phyloP scores from a whole-genome alignment of 2,113 vertebrate genomes.

The Crocuta crocuta region DNA sequence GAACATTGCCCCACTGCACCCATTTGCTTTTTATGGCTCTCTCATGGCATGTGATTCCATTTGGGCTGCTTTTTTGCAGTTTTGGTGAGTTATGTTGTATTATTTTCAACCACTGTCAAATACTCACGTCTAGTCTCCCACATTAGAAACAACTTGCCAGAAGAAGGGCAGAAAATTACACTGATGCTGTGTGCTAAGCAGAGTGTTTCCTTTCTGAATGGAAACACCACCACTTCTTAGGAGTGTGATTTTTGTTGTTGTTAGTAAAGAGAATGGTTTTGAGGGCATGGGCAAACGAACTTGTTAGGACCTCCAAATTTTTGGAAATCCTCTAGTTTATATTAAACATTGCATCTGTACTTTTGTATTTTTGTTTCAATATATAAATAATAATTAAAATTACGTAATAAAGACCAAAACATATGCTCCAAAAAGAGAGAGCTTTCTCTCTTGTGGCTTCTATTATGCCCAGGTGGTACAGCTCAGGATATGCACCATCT shows the following conservation, averaged over 20 bases:
- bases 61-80: neutral
- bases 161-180: neutral
- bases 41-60: neutral
- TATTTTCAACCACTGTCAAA: neutral
- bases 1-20: accelerated
- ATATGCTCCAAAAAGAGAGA: neutral
- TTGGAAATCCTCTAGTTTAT: neutral
- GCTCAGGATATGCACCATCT: neutral
- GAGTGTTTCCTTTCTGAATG: neutral
- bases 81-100: neutral
- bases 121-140: neutral
- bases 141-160: neutral
- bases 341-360: neutral
- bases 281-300: neutral
- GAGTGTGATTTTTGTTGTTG: neutral
- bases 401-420: neutral
- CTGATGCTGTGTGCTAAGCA: neutral
- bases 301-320: neutral
- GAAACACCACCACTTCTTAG: neutral
- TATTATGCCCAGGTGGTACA: neutral
- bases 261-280: neutral
- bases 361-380: neutral
- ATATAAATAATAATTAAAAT: neutral
- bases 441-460: neutral
- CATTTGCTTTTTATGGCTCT: neutral